phyloP scores from a whole-genome alignment of 1,140 invertebrate genomes.

The Dendroctonus ponderosae region DNA sequence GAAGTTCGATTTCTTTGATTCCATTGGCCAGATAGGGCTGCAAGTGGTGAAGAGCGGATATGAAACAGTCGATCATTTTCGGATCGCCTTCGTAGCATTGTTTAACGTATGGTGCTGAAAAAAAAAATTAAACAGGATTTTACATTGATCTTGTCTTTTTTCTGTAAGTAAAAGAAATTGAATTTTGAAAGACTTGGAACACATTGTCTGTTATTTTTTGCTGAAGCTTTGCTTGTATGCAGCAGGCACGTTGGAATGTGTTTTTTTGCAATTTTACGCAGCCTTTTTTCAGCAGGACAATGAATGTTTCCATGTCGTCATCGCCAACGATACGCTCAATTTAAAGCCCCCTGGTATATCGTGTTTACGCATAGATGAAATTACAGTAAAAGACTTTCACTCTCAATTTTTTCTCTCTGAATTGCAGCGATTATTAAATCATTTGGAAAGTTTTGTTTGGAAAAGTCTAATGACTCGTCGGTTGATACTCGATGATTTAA shows the following conservation, averaged over 20 bases:
- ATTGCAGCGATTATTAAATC: background rate
- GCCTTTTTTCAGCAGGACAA: background rate
- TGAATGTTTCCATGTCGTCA: background rate
- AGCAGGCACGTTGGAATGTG: background rate
- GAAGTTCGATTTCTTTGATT: constrained; percentile 68
- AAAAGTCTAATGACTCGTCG: background rate
- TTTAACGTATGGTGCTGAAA: constrained; percentile 68
- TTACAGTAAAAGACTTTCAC: background rate
- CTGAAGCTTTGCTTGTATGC: background rate
- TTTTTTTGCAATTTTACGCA: background rate
- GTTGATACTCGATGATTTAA: background rate
- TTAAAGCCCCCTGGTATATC: background rate
- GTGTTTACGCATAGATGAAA: background rate
- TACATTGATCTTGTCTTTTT: background rate
- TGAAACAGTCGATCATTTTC: constrained; percentile 62
- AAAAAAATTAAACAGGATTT: constrained; percentile 6
- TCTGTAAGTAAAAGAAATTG: background rate
- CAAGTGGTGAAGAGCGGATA: constrained; percentile 62
- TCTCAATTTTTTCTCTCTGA: background rate
- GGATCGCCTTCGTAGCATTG: constrained; percentile 67
- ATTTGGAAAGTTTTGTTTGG: background rate
- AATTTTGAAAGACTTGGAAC: background rate
- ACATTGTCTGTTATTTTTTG: background rate
- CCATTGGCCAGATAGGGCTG: constrained; percentile 64
- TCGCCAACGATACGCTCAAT: background rate